A percentile compares a stretch with the other conserved stretches of the same genome.
These are phyloP conservation scores for Periophthalmus magnuspinnatus DNA, from an alignment of 2,797 vertebrate species.

Conservation along the genomic window DNA sequence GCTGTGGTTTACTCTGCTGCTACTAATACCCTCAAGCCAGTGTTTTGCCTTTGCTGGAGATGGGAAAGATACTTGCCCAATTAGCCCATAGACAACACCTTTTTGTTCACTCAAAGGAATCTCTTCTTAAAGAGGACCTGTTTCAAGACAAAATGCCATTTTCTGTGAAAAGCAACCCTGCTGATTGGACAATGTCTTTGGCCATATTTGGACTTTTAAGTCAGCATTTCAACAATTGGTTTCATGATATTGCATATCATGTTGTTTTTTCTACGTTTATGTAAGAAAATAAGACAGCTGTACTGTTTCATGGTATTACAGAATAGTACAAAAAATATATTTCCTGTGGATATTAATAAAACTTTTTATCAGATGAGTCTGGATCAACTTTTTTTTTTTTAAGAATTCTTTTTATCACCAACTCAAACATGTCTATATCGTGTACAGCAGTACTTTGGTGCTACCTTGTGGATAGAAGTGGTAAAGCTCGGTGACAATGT, in stretches of 20 bases:
- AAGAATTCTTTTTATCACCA: background rate
- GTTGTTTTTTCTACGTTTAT: constrained; percentile 62
- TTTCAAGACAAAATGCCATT: constrained; percentile 41
- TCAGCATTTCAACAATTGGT: constrained; percentile 67
- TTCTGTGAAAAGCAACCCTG: constrained; percentile 39
- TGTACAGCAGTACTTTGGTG: constrained; percentile 4
- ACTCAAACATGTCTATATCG: background rate
- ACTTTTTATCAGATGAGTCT: constrained; percentile 66
- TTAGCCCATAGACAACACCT: constrained; percentile 17
- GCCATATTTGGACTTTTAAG: constrained; percentile 54
- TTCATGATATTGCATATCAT: constrained; percentile 75
- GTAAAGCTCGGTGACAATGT: background rate
- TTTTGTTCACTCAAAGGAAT: constrained; percentile 22
- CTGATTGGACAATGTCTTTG: constrained; percentile 55
- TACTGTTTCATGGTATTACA: constrained; percentile 69
- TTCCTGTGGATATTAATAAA: constrained; percentile 82
- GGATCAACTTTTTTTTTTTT: background rate
- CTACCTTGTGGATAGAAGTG: constrained; percentile 52
- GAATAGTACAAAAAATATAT: constrained; percentile 61
- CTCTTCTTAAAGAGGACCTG: constrained; percentile 26
- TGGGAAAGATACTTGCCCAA: constrained; percentile 22
- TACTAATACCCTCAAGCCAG: constrained; percentile 44
- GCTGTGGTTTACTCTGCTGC: constrained; percentile 53
- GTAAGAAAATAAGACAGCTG: constrained; percentile 59
- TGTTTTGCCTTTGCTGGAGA: constrained; percentile 43